Base-by-base conservation (phyloP, 2,797 vertebrate genomes). In the Ciconia nigra region DNA sequence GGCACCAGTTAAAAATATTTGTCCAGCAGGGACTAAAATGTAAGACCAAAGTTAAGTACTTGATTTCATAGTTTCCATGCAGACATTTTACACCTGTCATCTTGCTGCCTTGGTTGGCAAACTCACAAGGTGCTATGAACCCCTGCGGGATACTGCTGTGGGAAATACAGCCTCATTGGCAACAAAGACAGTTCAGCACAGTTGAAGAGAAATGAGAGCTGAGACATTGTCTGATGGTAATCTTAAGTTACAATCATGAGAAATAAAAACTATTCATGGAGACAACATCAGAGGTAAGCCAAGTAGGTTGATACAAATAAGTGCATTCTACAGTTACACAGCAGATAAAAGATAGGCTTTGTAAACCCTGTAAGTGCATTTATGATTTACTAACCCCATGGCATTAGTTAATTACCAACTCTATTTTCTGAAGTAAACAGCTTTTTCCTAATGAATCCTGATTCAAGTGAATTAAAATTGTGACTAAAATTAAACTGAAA, bases 231-330 rank as follows among this genome's bases (percentile, higher is more conserved):
- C 90, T 90, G 86, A 86, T 90, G 73, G 89, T 47, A 86, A 89
- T 78, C 82, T 98, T 96, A 87, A 88, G 52, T 97, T 98, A 97
- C 90, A 95, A 96, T 96, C 91, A 95, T 91, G 97, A 97, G 92
- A 97, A 97, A 97, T 90, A 88, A 98, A 98, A 93, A 91, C 95
- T 96, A 96, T 97, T 97, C 95, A 97, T 28, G 59, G 73, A 52
- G 62, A 85, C 83, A 57, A 86, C 87, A 83, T 96, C 93, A 96
- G 66, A 90, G 78, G 95, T 96, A 97, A 98, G 83, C 55, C 96
- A 95, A 97, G 93, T 28, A 94, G 83, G 72, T 74, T 83, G 94
- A 94, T 71, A 87, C 55, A 92, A 96, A 94, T 46, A 73, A 83
- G 89, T 76, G 73, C 61, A 80, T 92, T 96, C 94, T 97, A 90